Percentiles rank a stretch among this genome's conserved stretches.
phyloP scores from a whole-genome alignment of 2,888 invertebrate species.

The Lomographa bimaculata region DNA sequence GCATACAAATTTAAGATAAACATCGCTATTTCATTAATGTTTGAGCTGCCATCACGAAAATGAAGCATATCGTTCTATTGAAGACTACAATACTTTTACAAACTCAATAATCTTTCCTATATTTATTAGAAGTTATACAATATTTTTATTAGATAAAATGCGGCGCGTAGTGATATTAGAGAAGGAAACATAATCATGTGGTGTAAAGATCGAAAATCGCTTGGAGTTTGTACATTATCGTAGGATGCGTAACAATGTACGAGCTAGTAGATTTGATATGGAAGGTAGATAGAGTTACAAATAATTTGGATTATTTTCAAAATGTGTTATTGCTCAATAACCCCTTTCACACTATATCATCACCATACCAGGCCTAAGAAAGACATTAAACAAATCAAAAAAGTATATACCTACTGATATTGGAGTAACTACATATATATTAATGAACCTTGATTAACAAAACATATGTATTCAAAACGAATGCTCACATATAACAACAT shows the following conservation, averaged over 20 bases:
- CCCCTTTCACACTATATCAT: constrained; percentile 9
- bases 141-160: constrained; percentile 66
- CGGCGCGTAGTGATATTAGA: constrained; percentile 57
- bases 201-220: constrained; percentile 53
- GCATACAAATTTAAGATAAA: constrained; percentile 21
- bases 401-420: too few species aligned
- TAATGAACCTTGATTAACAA: too few species aligned
- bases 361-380: constrained; percentile 18
- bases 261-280: constrained; percentile 78
- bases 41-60: constrained; percentile 77
- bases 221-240: constrained; percentile 64
- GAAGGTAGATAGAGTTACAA: constrained; percentile 35
- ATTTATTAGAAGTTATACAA: constrained; percentile 79
- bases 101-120: constrained; percentile 81
- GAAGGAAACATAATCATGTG: constrained; percentile 61
- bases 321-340: constrained; percentile 30
- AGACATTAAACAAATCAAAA: not conserved
- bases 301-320: constrained; percentile 18
- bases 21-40: constrained; percentile 21
- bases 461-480: too few species aligned
- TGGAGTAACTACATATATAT: too few species aligned
- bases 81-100: constrained; percentile 79
- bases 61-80: constrained; percentile 82
- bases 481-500: too few species aligned
- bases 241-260: constrained; percentile 65